Conservation (phyloP, 1,140 invertebrate genomes). For the Habropoda laboriosa region DNA sequence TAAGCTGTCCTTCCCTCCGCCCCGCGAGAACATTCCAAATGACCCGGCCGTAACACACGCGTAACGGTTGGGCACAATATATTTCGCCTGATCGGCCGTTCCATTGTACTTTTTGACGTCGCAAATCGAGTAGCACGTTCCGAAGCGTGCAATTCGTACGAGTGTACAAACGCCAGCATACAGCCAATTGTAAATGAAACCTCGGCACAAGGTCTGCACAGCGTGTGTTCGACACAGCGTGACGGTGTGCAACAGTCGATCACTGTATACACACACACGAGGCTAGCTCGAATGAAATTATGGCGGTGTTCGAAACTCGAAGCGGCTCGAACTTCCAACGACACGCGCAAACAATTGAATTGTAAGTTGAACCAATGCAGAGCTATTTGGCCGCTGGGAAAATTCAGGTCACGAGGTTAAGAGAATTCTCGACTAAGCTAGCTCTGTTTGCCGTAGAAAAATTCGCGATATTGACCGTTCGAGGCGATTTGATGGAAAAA, state of each 20-base stretch:
- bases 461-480: too few species aligned
- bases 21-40: too few species aligned
- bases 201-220: background rate
- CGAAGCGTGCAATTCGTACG: background rate
- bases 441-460: too few species aligned
- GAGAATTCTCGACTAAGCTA: background rate
- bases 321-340: background rate
- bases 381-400: background rate
- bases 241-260: background rate
- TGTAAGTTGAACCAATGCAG: background rate
- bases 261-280: too few species aligned
- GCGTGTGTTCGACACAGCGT: background rate
- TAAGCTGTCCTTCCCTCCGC: too few species aligned
- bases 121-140: background rate
- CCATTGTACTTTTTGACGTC: background rate
- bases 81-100: background rate
- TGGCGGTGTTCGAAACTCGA: background rate
- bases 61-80: too few species aligned
- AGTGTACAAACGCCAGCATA: too few species aligned
- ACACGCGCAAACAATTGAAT: background rate
- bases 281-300: background rate
- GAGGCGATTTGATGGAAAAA: too few species aligned
- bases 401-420: background rate
- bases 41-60: background rate
- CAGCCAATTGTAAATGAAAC: constrained; percentile 10